Conservation (phyloP, 2,113 vertebrate species). For the Menura novaehollandiae region DNA sequence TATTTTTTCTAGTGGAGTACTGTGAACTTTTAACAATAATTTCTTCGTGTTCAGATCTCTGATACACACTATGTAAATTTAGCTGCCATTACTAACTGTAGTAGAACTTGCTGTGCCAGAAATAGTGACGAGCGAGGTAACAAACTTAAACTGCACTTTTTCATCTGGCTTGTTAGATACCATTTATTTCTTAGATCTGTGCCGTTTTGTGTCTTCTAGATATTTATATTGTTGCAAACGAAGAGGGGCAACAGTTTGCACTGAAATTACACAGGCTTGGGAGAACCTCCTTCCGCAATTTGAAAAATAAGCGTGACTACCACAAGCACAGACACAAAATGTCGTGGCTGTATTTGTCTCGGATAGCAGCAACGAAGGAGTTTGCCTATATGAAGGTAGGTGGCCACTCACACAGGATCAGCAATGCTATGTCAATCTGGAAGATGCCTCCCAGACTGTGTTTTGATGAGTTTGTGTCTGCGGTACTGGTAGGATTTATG, state of each 20-base stretch:
- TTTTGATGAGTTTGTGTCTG: background rate
- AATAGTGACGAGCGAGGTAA: background rate
- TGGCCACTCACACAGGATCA: background rate
- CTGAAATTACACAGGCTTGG: conserved; percentile 93
- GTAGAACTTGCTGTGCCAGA: background rate
- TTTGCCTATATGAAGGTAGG: conserved; percentile 98
- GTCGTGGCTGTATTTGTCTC: conserved; percentile 97
- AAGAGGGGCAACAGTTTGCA: conserved; percentile 84
- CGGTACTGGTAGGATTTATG: background rate
- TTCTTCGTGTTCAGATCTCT: background rate
- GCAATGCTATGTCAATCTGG: background rate
- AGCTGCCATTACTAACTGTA: background rate
- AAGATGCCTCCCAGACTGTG: background rate
- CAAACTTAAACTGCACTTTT: background rate
- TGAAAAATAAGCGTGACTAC: conserved; percentile 97
- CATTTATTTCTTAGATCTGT: background rate
- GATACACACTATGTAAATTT: background rate
- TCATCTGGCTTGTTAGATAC: background rate
- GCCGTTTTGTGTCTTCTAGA: conserved; percentile 67
- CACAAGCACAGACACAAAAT: conserved; percentile 90
- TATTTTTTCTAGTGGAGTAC: background rate
- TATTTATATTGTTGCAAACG: conserved; percentile 93
- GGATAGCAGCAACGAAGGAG: conserved; percentile 97
- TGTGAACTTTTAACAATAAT: background rate
- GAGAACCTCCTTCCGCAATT: conserved; percentile 91